phyloP scores from a whole-genome alignment of 2,888 invertebrate species.

The Drosophila phalerata region DNA sequence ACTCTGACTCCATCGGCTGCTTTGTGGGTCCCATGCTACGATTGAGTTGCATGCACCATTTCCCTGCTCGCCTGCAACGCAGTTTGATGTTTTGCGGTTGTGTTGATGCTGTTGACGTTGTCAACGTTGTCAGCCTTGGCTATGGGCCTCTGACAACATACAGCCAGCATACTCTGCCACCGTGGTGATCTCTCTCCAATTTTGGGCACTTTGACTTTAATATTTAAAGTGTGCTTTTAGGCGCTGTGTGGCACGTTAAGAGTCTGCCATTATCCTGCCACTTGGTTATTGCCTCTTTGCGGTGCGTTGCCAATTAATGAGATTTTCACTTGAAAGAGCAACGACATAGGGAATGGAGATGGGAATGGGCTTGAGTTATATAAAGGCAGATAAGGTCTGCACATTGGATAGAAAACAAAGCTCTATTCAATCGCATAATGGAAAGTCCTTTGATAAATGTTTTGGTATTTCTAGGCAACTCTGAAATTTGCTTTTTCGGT shows the following conservation, averaged over 20 bases:
- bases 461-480: not conserved
- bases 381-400: constrained; percentile 1
- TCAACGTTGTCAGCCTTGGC: constrained; percentile 29
- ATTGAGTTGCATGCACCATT: constrained; percentile 22
- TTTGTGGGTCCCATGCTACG: constrained; percentile 1
- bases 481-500: not conserved
- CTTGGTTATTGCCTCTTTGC: constrained; percentile 42
- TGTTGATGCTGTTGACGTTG: constrained; percentile 57
- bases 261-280: constrained; percentile 33
- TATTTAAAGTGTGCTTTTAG: constrained; percentile 71
- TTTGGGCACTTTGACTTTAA: constrained; percentile 40
- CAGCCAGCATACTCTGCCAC: constrained; percentile 12
- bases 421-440: constrained; percentile 12
- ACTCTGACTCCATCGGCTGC: not conserved
- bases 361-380: not conserved
- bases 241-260: constrained; percentile 31
- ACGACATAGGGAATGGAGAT: not conserved
- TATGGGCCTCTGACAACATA: constrained; percentile 24
- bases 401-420: not conserved
- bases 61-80: constrained; percentile 37
- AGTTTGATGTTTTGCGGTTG: constrained; percentile 80
- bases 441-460: constrained; percentile 3
- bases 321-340: constrained; percentile 34
- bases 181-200: not conserved
- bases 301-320: constrained; percentile 61